Conservation (phyloP, 2,113 vertebrate genomes). For the Cairina moschata region DNA sequence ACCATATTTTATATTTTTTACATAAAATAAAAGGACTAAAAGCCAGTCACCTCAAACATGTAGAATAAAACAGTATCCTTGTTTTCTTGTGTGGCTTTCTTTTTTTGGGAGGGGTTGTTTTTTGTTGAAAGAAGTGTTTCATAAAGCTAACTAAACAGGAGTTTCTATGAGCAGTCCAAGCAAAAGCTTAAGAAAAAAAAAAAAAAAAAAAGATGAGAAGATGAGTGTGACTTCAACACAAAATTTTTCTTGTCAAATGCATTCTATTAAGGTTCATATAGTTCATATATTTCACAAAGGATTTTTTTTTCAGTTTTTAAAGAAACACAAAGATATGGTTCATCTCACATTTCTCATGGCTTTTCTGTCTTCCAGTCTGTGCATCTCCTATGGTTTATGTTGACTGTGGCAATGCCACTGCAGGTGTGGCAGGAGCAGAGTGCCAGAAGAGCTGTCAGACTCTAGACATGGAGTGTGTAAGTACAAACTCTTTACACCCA, state of each 20-base stretch:
- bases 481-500: constrained; percentile 14
- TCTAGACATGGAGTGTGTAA: constrained; percentile 91
- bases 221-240: not conserved
- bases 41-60: not conserved
- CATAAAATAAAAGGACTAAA: not conserved
- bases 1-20: not conserved
- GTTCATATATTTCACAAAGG: not conserved
- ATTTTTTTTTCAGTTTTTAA: not conserved
- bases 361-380: constrained; percentile 74
- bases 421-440: constrained; percentile 77
- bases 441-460: constrained; percentile 92
- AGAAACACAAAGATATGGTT: not conserved
- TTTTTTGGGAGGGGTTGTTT: no score
- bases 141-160: not conserved
- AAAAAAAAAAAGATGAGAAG: rapidly evolving
- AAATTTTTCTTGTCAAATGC: not conserved
- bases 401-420: constrained; percentile 78
- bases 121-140: not conserved
- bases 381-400: constrained; percentile 83
- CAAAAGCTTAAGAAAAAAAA: not conserved
- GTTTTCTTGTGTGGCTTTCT: not conserved
- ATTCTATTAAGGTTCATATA: not conserved
- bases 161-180: not conserved
- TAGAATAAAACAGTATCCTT: not conserved
- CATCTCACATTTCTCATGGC: not conserved